Evolutionary conservation across 92 coral and sea anemone genomes (phyloP).

Genomic region (Plumapathes pennacea): DNA sequence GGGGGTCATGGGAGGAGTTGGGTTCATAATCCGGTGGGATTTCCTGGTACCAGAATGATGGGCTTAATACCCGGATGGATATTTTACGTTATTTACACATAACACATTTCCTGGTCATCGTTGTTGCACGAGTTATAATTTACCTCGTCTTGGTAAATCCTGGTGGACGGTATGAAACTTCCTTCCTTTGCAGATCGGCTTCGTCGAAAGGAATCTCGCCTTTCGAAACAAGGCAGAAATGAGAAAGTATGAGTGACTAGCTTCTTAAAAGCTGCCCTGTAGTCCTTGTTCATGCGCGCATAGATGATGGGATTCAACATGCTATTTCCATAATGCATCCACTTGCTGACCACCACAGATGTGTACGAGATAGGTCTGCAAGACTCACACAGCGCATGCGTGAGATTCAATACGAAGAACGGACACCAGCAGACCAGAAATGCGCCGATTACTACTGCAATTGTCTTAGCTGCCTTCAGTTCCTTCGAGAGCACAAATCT

Average conservation of each 20-base stretch:
- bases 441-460: slow-evolving; percentile 91
- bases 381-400: slow-evolving; percentile 58
- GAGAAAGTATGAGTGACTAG: slow-evolving; percentile 68
- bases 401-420: slow-evolving; percentile 84
- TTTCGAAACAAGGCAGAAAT: slow-evolving; percentile 63
- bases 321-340: slow-evolving; percentile 98
- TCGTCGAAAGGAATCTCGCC: too few species aligned
- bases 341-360: slow-evolving; percentile 80
- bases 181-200: too few species aligned
- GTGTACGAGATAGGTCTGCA: slow-evolving; percentile 70
- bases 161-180: too few species aligned
- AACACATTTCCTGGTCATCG: too few species aligned
- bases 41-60: too few species aligned
- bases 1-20: too few species aligned
- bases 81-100: too few species aligned
- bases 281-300: slow-evolving; percentile 96
- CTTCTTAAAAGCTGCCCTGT: slow-evolving; percentile 82
- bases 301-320: slow-evolving; percentile 92
- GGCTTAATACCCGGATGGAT: too few species aligned
- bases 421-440: slow-evolving; percentile 95
- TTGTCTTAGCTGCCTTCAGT: slow-evolving; percentile 93
- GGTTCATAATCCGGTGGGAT: too few species aligned
- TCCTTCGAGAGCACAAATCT: slow-evolving; percentile 82
- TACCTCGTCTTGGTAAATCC: too few species aligned
- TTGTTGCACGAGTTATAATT: too few species aligned